Percentiles rank a stretch among this genome's conserved stretches.
phyloP scores from a whole-genome alignment of 2,888 invertebrate genomes.

The Notodonta ziczac region DNA sequence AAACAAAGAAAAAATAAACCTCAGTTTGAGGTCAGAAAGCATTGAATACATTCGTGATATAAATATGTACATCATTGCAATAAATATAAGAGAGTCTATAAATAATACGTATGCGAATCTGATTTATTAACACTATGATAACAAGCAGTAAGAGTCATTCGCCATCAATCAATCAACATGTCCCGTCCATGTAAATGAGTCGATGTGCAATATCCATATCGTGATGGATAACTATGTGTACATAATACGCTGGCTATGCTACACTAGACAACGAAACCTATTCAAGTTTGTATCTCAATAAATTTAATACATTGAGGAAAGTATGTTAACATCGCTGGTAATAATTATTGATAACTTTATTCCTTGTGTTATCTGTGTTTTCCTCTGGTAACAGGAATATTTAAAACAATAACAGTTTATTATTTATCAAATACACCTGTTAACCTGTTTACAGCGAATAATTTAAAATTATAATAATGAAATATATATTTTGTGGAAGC shows the following conservation, averaged over 20 bases:
- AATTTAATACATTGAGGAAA: background rate
- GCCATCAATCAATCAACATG: constrained; percentile 56
- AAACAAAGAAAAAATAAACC: too few relatives aligned
- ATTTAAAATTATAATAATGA: too few relatives aligned
- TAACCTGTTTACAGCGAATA: too few relatives aligned
- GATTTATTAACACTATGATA: constrained; percentile 56
- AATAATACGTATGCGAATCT: constrained; percentile 35
- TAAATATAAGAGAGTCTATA: constrained; percentile 27
- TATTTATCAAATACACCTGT: too few relatives aligned
- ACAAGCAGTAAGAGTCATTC: constrained; percentile 51
- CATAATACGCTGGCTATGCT: constrained; percentile 16
- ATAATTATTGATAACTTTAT: background rate
- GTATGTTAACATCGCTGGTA: background rate
- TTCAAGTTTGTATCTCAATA: background rate
- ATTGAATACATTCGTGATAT: constrained; percentile 1
- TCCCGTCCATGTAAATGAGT: constrained; percentile 53
- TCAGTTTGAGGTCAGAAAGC: background rate
- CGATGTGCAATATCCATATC: constrained; percentile 46
- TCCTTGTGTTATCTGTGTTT: background rate
- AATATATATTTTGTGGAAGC: too few relatives aligned
- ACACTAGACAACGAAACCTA: background rate
- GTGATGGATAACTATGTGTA: constrained; percentile 8
- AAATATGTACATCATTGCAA: background rate
- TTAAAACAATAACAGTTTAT: too few relatives aligned
- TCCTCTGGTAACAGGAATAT: background rate